Conservation (phyloP, 2,113 vertebrate species). For the Halcyon senegalensis region DNA sequence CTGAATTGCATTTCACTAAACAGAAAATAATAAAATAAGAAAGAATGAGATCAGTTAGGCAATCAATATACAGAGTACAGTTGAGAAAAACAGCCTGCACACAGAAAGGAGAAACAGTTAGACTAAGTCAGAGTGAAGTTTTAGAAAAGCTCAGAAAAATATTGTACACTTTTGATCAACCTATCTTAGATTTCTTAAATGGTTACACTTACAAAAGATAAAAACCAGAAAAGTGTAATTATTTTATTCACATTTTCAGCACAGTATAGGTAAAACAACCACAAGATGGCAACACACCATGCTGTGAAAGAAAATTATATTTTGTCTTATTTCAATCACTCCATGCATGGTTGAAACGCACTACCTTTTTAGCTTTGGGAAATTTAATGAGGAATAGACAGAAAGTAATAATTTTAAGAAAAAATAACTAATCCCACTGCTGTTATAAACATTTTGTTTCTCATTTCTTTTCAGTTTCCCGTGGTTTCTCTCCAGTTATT, state of each 20-base stretch:
- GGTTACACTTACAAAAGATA: background rate
- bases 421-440: background rate
- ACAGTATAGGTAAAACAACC: background rate
- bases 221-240: background rate
- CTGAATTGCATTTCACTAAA: background rate
- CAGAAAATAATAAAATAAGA: background rate
- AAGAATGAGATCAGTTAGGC: background rate
- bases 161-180: background rate
- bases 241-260: background rate
- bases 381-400: background rate
- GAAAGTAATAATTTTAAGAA: background rate
- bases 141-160: background rate
- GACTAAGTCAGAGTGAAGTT: background rate
- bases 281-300: conserved; percentile 72
- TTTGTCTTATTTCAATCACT: background rate
- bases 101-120: background rate
- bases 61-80: background rate
- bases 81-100: background rate
- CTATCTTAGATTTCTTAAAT: background rate
- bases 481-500: background rate
- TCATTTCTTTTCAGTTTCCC: background rate
- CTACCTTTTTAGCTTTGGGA: background rate
- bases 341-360: fast-evolving
- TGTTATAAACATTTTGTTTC: background rate
- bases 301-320: conserved; percentile 8